phyloP scores from a whole-genome alignment of 2,113 vertebrate genomes.

The Bagarius yarrelli region DNA sequence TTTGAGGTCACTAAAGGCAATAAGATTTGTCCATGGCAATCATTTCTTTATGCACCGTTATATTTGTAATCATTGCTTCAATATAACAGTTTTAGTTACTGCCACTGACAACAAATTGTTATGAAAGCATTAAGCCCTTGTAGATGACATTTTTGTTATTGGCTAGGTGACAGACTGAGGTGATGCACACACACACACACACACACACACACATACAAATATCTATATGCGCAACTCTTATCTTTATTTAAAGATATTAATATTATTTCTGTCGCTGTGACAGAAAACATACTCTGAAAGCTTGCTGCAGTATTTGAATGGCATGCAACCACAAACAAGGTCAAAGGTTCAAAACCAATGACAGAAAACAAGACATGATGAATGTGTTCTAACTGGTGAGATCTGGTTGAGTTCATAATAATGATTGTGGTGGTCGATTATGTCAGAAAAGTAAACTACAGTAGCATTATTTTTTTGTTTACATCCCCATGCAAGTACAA shows the following conservation, averaged over 20 bases:
- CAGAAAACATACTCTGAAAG: neutral
- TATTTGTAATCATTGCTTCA: neutral
- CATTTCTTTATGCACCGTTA: neutral
- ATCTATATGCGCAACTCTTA: neutral
- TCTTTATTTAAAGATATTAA: neutral
- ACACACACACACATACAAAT: neutral
- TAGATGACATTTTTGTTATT: neutral
- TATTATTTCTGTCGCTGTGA: neutral
- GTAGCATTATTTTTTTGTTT: constrained; percentile 18
- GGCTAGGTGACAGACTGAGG: neutral
- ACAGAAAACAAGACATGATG: neutral
- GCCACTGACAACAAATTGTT: neutral
- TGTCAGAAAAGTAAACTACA: constrained; percentile 27
- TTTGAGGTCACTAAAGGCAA: neutral
- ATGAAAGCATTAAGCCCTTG: neutral
- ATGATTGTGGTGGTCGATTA: neutral
- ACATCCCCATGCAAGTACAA: neutral
- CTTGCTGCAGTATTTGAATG: neutral
- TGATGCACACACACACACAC: neutral
- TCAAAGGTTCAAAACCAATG: neutral
- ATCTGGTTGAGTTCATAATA: neutral
- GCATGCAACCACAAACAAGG: neutral
- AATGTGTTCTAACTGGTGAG: neutral
- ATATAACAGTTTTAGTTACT: no score
- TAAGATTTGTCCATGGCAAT: neutral